Base-by-base conservation (phyloP, 1,140 invertebrate species). In the Zaprionus tsacasi region DNA sequence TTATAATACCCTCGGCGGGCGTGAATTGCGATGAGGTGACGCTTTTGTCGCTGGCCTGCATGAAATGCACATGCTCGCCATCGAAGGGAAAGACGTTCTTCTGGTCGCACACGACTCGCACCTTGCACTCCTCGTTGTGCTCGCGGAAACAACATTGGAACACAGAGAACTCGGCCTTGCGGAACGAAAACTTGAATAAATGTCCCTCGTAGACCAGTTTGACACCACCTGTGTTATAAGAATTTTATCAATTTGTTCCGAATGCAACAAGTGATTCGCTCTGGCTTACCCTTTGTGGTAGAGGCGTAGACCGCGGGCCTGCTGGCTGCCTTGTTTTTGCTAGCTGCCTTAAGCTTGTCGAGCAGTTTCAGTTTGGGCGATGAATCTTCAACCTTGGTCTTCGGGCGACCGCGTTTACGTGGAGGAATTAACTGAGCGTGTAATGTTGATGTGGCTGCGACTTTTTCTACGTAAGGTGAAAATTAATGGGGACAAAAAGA, bases 81-180 rank as follows among this genome's bases (percentile, higher is more conserved):
- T 92, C 91, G 33, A 91, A 81, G 10, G 88, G 91, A 54, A 82
- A 92, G 0, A 92, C 91, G 0, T 83, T 75, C 12, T 92, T 92
- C 35, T 92, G 91, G 66, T 92, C 85, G 68, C 83, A 81, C 6
- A 92, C 89, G 4, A 92, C 89, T 13, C 89, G 88, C 35, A 91
- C 91, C 65, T 85, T 82, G 70, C 91, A 92, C 59, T 91, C 76
- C 40, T 92, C 86, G 21, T 77, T 82, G 27, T 92, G 90, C 55
- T 92, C 91, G 12, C 90, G 77, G 66, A 86, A 92, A 61, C 86
- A 91, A 78, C 91, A 92, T 48, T 92, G 91, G 71, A 91, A 92
- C n/a, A 92, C 87, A 6, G 89, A 91, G 27, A 66, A 92, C 33
- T 89, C 72, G 8, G 81, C 78, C 61, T 91, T 88, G 27, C 91